phyloP scores from a whole-genome alignment of 2,113 vertebrate genomes.

The Semicossyphus pulcher region DNA sequence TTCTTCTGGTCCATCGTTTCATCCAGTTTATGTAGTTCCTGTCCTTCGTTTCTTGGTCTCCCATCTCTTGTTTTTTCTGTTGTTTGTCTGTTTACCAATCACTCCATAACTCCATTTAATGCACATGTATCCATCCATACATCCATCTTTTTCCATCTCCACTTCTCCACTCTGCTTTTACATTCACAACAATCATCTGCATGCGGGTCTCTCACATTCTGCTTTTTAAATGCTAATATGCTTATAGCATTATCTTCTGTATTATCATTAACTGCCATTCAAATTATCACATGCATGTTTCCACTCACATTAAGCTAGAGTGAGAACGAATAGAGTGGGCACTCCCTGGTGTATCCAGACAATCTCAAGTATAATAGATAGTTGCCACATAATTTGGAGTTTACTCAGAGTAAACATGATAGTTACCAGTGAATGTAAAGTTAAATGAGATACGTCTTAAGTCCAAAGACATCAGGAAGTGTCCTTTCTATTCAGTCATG shows the following conservation, averaged over 20 bases:
- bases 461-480: slow-evolving; percentile 5
- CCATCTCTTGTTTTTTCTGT: not conserved
- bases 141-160: slow-evolving; percentile 1
- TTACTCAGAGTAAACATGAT: not conserved
- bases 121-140: not conserved
- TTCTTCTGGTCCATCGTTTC: not conserved
- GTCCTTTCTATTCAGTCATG: slow-evolving; percentile 46
- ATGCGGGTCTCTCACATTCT: slow-evolving; percentile 43
- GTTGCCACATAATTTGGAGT: not conserved
- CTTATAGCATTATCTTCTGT: slow-evolving; percentile 39
- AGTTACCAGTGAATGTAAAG: not conserved
- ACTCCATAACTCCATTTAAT: not conserved
- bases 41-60: not conserved
- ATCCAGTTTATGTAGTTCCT: not conserved
- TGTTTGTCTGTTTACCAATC: not conserved
- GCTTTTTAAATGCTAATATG: slow-evolving; percentile 41
- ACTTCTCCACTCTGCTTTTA: slow-evolving; percentile 29
- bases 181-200: slow-evolving; percentile 52
- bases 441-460: no score
- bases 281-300: slow-evolving; percentile 37
- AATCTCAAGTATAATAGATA: not conserved
- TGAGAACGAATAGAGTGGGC: slow-evolving; percentile 44
- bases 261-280: slow-evolving; percentile 32
- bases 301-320: slow-evolving; percentile 37
- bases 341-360: slow-evolving; percentile 9